Percentiles rank a stretch among this genome's conserved stretches.
These are phyloP conservation scores for Diprion similis DNA, from an alignment of 1,140 invertebrate species.

Conservation along the genomic window DNA sequence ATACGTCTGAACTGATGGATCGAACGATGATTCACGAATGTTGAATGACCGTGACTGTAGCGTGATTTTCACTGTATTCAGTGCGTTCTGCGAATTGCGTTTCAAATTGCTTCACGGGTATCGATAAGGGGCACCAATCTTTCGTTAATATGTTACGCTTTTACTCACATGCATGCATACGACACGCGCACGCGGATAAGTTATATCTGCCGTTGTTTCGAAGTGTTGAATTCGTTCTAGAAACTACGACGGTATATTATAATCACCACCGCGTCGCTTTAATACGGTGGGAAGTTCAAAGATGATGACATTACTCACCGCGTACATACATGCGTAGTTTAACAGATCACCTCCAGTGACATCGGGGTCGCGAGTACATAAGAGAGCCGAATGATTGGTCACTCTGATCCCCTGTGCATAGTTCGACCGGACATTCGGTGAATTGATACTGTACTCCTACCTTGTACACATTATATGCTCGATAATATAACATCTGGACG, in stretches of 20 bases:
- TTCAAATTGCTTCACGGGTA: no score
- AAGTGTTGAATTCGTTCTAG: not conserved
- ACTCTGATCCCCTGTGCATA: slow-evolving; percentile 31
- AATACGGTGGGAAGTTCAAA: not conserved
- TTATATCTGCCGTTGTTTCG: not conserved
- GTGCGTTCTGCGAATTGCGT: no score
- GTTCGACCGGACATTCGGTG: slow-evolving; percentile 51
- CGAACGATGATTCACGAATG: no score
- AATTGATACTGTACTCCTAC: slow-evolving; percentile 44
- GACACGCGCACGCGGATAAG: no score
- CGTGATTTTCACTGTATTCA: no score
- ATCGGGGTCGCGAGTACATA: not conserved
- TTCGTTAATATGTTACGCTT: no score
- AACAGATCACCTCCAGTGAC: not conserved
- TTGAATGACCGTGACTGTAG: no score
- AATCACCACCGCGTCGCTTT: no score
- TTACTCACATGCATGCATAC: no score
- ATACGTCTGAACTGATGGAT: no score
- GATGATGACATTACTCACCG: not conserved
- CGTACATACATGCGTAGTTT: not conserved
- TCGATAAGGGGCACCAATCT: no score
- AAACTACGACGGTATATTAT: not conserved
- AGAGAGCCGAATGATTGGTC: slow-evolving; percentile 44
- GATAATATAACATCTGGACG: no score
- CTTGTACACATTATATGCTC: not conserved